Base-by-base conservation (phyloP, 2,113 vertebrate genomes). In the Sialia sialis region DNA sequence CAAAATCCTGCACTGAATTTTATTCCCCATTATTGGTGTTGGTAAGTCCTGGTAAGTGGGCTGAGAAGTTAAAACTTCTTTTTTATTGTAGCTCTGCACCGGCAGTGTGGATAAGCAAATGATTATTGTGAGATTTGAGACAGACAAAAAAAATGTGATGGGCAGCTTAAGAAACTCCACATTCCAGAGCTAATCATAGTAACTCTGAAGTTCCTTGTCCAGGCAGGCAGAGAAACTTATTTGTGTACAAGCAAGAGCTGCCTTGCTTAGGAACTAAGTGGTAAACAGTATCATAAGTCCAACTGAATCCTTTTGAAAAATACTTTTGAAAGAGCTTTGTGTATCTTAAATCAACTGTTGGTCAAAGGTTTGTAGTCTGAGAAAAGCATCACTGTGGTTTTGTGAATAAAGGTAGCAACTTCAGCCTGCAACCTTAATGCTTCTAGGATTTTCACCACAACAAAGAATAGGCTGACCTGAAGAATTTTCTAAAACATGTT, bases 141-240 rank as follows among this genome's bases (percentile, higher is more conserved):
- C 25, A 86, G 55, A 46, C 51, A 59, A 56, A 66, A 80, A 56
- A 63, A 63, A 67, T 27, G 23, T 16, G 32, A 96, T 63, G 68
- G 46, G 58, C n/a, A 84, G 39, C 27, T 54, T 81, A 39, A 96
- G 62, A 79, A 90, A 91, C 32, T 63, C 58, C 80, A 80, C 67
- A 88, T 94, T 94, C 93, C 82, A 86, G 25, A 93, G 74, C 68
- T 78, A 95, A 90, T 87, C 60, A 82, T 25, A 82, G 56, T 7
- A 80, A 92, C 56, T 70, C 79, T 38, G 48, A 75, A 70, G 54
- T 59, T 84, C 73, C 86, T 90, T 93, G 94, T 56, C 58, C 67
- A 94, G 91, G 68, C 79, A 88, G 44, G 94, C 72, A 94, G 23
- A 25, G 8, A 88, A 91, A 66, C 18, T 54, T 73, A 56, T 2